Conservation (phyloP, 2,888 invertebrate genomes). For the Lasiommata megera region DNA sequence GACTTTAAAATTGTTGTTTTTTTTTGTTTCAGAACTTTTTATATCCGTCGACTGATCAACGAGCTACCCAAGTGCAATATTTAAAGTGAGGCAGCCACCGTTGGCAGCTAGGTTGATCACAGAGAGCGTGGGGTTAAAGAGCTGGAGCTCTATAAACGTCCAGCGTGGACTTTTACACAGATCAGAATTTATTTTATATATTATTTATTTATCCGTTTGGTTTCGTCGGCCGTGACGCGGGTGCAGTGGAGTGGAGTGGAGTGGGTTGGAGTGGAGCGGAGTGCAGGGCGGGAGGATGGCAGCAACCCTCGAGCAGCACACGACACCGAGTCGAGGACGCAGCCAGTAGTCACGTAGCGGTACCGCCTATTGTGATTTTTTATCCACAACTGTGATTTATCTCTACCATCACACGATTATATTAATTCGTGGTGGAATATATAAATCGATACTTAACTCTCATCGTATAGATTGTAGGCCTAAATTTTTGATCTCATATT, state of each 20-base stretch:
- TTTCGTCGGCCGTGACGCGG: conserved; percentile 52
- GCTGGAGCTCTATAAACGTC: conserved; percentile 43
- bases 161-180: conserved; percentile 66
- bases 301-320: conserved; percentile 53
- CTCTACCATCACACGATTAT: conserved; percentile 70
- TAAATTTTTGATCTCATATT: conserved; percentile 81
- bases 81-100: conserved; percentile 57
- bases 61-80: conserved; percentile 66
- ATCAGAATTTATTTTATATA: conserved; percentile 58
- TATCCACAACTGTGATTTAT: conserved; percentile 77
- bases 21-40: conserved; percentile 26
- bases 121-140: conserved; percentile 37
- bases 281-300: conserved; percentile 22
- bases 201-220: conserved; percentile 58
- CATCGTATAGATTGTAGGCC: conserved; percentile 77
- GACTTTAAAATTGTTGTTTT: no score
- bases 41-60: conserved; percentile 60
- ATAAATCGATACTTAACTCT: conserved; percentile 74
- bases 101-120: conserved; percentile 55
- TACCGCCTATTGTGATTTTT: conserved; percentile 78
- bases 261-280: conserved; percentile 14
- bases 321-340: conserved; percentile 30
- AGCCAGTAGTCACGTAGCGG: conserved; percentile 67
- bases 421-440: conserved; percentile 69
- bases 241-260: conserved; percentile 14